Evolutionary conservation across 37 sponge, comb jelly and placozoan species (phyloP), one percentile per base, ranked within the genome.

Genomic region (Cladorhizidae sp.): DNA sequence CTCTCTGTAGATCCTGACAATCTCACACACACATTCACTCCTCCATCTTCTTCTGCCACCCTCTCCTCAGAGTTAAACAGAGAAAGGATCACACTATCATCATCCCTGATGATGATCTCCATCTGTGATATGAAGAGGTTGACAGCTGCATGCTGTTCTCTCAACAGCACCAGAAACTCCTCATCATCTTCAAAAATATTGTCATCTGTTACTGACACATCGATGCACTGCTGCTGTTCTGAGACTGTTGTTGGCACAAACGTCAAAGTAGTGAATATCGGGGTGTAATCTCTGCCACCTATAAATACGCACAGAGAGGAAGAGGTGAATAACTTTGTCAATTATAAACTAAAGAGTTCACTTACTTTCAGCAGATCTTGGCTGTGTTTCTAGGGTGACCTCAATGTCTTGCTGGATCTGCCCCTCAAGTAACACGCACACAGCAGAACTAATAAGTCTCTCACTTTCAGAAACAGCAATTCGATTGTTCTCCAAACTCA

Each of bases 341-440:
- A n/a, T n/a, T n/a, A n/a, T n/a, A n/a, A n/a, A n/a, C n/a, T n/a
- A n/a, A 11, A 54, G 5, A 12, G 5, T 45, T 45, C 5, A 45
- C 36, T 55, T 14, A 52, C 64, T 65, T 49, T 64, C 22, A 37
- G 71, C 80, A 55, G 80, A 38, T 55, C 17, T 22, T 3, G 79
- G 36, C 17, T 18, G 21, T n/a, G 80, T 55, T 28, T 26, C 1
- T 3, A 80, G 9, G 0, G 37, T 33, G 3, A 69, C 80, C 0
- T 7, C 18, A 50, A 80, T 67, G 28, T 32, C 50, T 32, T 35
- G 33, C 57, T 69, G 51, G 29, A 80, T 70, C 40, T 6, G 9
- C 57, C 80, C 80, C 7, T 31, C 41, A 12, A 80, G 80, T 29
- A 56, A 70, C 37, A 80, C 80, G 21, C 80, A 80, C 21, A 80